Percentiles rank a stretch among this genome's conserved stretches.
Conservation (phyloP, 2,113 vertebrate species). For the Sinocyclocheilus grahami region DNA sequence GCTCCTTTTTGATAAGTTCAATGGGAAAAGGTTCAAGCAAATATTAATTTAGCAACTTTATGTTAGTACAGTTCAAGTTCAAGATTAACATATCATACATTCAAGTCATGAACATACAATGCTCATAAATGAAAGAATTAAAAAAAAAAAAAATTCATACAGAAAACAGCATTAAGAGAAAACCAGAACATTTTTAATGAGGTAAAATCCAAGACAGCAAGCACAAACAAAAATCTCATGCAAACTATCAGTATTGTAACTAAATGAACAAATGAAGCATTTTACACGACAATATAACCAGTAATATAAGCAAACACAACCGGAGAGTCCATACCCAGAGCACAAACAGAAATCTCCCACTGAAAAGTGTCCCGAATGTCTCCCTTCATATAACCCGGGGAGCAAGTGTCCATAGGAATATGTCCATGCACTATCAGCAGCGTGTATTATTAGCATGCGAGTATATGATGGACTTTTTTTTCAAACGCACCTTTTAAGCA, state of each 20-base stretch:
- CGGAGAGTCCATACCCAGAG: background rate
- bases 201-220: background rate
- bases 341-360: background rate
- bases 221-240: background rate
- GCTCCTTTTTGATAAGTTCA: background rate
- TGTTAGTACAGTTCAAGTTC: background rate
- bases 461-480: constrained; percentile 74
- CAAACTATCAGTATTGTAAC: background rate
- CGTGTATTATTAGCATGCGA: constrained; percentile 76
- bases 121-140: background rate
- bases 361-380: background rate
- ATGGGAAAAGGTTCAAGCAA: background rate
- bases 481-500: constrained; percentile 84
- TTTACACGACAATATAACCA: background rate
- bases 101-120: background rate
- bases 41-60: background rate
- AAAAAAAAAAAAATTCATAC: too few relatives aligned
- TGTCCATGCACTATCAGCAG: constrained; percentile 65
- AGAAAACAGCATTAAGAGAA: background rate
- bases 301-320: background rate
- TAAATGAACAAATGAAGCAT: background rate
- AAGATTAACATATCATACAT: background rate
- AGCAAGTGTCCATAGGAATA: constrained; percentile 36
- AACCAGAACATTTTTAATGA: background rate
- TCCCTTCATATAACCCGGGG: background rate